Evolutionary conservation across 1,140 invertebrate genomes (phyloP).

Genomic region (Panagrolaimus sp.): DNA sequence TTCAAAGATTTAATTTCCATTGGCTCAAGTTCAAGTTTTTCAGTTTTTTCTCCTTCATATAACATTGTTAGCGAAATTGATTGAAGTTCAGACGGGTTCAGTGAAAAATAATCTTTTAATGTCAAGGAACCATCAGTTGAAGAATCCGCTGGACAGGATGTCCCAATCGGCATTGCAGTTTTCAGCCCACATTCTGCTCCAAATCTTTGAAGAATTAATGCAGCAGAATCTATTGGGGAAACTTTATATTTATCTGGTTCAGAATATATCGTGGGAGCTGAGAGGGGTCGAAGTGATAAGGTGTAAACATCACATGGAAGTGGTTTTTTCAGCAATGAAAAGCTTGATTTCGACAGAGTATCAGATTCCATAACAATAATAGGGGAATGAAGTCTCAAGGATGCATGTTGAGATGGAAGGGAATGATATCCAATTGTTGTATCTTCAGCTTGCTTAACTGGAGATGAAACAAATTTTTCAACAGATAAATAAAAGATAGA

Average conservation of each 20-base stretch:
- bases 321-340: neutral
- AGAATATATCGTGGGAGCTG: neutral
- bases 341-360: neutral
- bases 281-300: slow-evolving; percentile 1
- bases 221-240: neutral
- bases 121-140: neutral
- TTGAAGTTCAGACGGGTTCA: neutral
- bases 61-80: neutral
- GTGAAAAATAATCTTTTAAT: neutral
- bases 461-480: neutral
- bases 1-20: slow-evolving; percentile 5
- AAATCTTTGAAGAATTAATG: neutral
- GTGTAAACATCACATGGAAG: slow-evolving; percentile 12
- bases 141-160: neutral
- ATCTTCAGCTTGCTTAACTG: neutral
- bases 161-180: neutral
- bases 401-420: neutral
- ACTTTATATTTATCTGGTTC: neutral
- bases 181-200: neutral
- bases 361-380: neutral
- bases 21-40: neutral
- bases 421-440: neutral
- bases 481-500: neutral
- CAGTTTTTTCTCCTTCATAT: neutral
- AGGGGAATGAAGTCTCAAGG: neutral